A percentile compares a stretch with the other conserved stretches of the same genome.
These are phyloP conservation scores for Acromyrmex heyeri DNA, from an alignment of 1,140 invertebrate species.

Conservation along the genomic window DNA sequence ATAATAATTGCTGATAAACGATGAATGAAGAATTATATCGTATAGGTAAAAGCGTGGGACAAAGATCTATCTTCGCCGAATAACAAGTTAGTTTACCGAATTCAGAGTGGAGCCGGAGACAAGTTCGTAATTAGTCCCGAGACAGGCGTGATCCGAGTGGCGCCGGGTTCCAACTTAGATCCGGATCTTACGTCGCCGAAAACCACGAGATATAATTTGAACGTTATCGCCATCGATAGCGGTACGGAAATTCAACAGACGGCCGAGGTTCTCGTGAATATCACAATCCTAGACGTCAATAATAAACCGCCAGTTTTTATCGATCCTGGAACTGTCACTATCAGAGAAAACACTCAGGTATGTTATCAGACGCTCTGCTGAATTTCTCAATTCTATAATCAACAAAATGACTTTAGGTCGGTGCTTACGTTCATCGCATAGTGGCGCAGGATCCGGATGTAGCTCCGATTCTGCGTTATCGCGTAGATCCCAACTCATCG, in stretches of 20 bases:
- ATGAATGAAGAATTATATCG: not conserved
- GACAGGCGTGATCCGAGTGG: slow-evolving; percentile 94
- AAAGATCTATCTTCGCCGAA: slow-evolving; percentile 95
- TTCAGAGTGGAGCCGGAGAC: slow-evolving; percentile 94
- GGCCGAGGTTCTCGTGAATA: slow-evolving; percentile 92
- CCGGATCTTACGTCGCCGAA: slow-evolving; percentile 94
- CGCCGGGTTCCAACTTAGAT: slow-evolving; percentile 95
- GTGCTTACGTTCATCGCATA: slow-evolving; percentile 90
- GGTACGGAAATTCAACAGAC: slow-evolving; percentile 93
- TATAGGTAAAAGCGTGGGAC: slow-evolving; percentile 92
- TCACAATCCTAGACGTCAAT: slow-evolving; percentile 96
- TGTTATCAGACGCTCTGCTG: slow-evolving; percentile 52
- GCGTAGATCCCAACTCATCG: slow-evolving; percentile 90
- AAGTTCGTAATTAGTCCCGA: slow-evolving; percentile 96
- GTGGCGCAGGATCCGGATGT: slow-evolving; percentile 93
- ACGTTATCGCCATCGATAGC: slow-evolving; percentile 94
- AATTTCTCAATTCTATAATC: not conserved
- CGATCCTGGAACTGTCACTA: slow-evolving; percentile 89
- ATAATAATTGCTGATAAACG: not conserved
- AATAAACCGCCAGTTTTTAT: slow-evolving; percentile 94
- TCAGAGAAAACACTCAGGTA: slow-evolving; percentile 93
- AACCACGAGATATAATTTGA: slow-evolving; percentile 89
- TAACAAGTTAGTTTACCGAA: slow-evolving; percentile 95
- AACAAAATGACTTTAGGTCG: slow-evolving; percentile 87
- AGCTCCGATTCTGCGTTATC: slow-evolving; percentile 91